Conservation (phyloP, 2,888 invertebrate species). For the Drosophila putrida region DNA sequence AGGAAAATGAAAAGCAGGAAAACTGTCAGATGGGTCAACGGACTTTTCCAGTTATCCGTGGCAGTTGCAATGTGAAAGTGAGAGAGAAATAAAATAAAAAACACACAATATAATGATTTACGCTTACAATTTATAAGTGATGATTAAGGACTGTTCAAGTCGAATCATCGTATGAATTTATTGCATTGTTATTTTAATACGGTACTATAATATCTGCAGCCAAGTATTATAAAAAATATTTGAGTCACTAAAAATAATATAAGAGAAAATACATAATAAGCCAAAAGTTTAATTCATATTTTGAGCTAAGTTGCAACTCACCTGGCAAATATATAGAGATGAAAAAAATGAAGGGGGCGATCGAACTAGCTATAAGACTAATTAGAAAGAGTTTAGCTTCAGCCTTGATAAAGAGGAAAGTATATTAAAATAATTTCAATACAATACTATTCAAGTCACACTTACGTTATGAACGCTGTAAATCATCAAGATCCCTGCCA, state of each 20-base stretch:
- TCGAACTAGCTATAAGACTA: constrained; percentile 1
- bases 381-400: not conserved
- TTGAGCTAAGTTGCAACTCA: not conserved
- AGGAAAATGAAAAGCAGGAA: not conserved
- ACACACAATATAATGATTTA: not conserved
- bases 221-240: not conserved
- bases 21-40: not conserved
- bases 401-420: not conserved
- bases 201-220: constrained; percentile 1
- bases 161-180: not conserved
- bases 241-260: constrained; percentile 11
- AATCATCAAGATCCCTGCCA: constrained; percentile 7
- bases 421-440: not conserved
- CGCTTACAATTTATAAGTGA: not conserved
- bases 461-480: constrained; percentile 3
- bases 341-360: not conserved
- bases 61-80: not conserved
- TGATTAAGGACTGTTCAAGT: too few species aligned
- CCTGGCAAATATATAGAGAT: not conserved
- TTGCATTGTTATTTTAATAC: constrained; percentile 1
- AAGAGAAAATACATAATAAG: not conserved
- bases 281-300: not conserved
- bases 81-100: not conserved
- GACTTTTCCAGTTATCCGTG: not conserved
- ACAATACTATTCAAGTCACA: not conserved